Evolutionary conservation across 1,140 invertebrate species (phyloP), one percentile per base, ranked within the genome.

Genomic region (Aphelenchoides besseyi): DNA sequence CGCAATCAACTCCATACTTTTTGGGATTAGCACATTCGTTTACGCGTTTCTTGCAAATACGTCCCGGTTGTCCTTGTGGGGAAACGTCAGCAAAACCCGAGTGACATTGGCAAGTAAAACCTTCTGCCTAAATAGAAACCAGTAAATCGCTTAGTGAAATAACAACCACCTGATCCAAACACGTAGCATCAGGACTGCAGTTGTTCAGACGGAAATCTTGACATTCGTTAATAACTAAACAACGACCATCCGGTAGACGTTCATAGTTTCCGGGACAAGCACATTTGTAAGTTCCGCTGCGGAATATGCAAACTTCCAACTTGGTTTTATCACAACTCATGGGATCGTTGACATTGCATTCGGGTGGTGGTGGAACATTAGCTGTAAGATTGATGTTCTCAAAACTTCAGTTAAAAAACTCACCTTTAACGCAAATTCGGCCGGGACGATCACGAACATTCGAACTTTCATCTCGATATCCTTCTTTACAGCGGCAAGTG

Each of bases 401-500:
- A n/a, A n/a, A n/a, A n/a, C n/a, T n/a, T n/a, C n/a, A n/a, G n/a
- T n/a, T n/a, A n/a, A n/a, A 8, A 9, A 36, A 30, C 62, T 69
- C 52, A 83, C 81, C 68, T 79, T 76, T 73, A 8, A 73, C 70
- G 63, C 82, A 83, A 35, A 80, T 70, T 37, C 82, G 75, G 18
- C 82, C 82, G 18, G 82, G 82, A 52, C 76, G 36, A 23, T 68
- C 64, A 8, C 37, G 3, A 16, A 68, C 30, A 54, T 82, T 78
- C 1, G 78, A 72, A 35, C 62, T 72, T 23, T 84, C 82, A 48
- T 82, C 81, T 57, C 73, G 41, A 71, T 71, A 82, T 29, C 72
- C 73, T 61, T 82, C 83, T 16, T 79, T 76, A 70, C 86, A 87
- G 8, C 79, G 64, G 72, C 86, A 87, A 1, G 81, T 78, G 71